Base-by-base conservation (phyloP, 2,797 vertebrate genomes). In the Limosa lapponica region DNA sequence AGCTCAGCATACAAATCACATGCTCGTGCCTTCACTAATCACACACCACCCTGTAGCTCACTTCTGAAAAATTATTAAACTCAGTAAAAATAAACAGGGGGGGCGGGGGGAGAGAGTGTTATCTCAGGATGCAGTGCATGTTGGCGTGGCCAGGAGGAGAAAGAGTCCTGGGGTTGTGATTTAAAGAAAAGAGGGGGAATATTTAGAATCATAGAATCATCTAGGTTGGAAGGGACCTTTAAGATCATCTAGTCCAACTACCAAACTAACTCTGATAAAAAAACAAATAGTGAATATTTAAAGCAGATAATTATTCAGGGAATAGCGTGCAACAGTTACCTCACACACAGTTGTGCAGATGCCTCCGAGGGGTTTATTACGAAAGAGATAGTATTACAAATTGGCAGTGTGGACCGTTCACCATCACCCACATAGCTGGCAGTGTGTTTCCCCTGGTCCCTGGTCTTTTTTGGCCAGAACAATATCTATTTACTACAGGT, bases 1-100 rank as follows among this genome's bases (percentile, higher is more conserved):
- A 88, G 77, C 75, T 94, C 94, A 93, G 96, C 90, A 84, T 39
- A 90, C 62, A 85, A 75, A 91, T 97, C 96, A 95, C 93, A 89
- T 94, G 89, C 51, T 84, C 0, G 0, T 90, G 82, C 67, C 89
- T 65, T 84, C 28, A 0, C 55, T 90, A 2, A 66, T 95, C 86
- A 46, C 67, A 71, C 87, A 62, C 36, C 79, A 78, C 59, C 75
- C 87, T 6, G 2, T 43, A 89, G 65, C 80, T 91, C 49, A 1
- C 52, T 93, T 78, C 82, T 96, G 65, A 93, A 87, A 87, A 78
- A 83, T 87, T 77, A 89, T 82, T 80, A 70, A 87, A 49, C 62
- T 55, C 59, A 12, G 27, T 10, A 85, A 91, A 91, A 94, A 75
- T 72, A 91, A 83, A 25, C 1, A 10, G 34, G 27, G 3, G 36